A percentile compares a stretch with the other conserved stretches of the same genome.
phyloP scores from a whole-genome alignment of 2,797 vertebrate species.

The Hapalemur alaotrensis region DNA sequence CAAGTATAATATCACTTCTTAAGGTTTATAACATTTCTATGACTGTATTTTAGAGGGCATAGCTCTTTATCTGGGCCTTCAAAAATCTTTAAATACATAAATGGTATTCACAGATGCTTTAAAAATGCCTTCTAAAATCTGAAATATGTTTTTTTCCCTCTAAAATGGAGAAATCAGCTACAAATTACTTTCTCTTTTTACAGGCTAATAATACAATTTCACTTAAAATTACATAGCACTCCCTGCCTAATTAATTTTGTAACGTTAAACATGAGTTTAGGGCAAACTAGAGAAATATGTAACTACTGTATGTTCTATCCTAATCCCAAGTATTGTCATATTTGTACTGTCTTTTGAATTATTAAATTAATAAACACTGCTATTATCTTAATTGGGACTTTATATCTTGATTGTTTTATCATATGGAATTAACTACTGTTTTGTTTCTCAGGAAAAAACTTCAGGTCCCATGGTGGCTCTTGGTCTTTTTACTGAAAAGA shows the following conservation, averaged over 20 bases:
- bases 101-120: neutral
- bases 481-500: constrained; percentile 22
- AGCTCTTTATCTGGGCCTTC: neutral
- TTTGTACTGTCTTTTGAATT: neutral
- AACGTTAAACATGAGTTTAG: neutral
- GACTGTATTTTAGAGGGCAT: neutral
- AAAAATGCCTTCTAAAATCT: neutral
- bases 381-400: constrained; percentile 1
- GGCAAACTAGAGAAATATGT: neutral
- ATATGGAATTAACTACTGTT: neutral
- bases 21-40: neutral
- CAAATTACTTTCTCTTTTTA: neutral
- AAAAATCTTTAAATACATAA: neutral
- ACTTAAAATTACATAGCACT: neutral
- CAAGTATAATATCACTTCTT: neutral
- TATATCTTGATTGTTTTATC: neutral
- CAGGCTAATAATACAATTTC: neutral
- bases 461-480: neutral
- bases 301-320: neutral
- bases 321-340: neutral
- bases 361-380: neutral
- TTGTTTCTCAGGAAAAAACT: neutral
- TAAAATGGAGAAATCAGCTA: neutral
- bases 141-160: neutral
- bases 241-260: constrained; percentile 3